Base-by-base conservation (phyloP, 64 coral and sea anemone species). In the Stichodactyla helianthus region DNA sequence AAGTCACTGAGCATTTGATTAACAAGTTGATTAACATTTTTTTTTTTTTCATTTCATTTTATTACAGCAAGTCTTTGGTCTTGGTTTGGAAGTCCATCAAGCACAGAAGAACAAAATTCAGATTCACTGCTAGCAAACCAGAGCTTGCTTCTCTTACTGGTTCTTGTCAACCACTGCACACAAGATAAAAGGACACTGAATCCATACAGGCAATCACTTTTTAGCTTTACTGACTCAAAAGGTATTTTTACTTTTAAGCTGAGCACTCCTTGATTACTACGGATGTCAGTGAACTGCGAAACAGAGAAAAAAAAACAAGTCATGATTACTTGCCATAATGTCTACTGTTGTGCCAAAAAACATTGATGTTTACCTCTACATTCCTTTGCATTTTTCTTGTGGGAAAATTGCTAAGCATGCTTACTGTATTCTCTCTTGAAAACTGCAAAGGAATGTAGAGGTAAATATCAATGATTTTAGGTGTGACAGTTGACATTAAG, bases 121-220 rank as follows among this genome's bases (percentile, higher is more conserved):
- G 85, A 94, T 27, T 88, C 93, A 7, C 60, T 99, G 6, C 68
- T 99, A 82, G 93, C 93, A 51, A 95, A 78, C 85, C 97, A 99
- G 60, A 99, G 97, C 76, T 85, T 95, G 35, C 74, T 99, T 20
- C 77, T 99, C 15, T 87, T 99, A 26, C 54, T 99, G 51, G 88
- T 99, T 13, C 86, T 99, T 70, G 97, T 99, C 50, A 99, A 99
- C 83, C 97, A 99, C 50, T 99, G 97, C 55, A 99, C 97, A 53
- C 97, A 99, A 78, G 91, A 86, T 85, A 97, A 88, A 52, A 95
- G 67, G 14, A 88, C 88, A 83, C 26, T 95, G 58, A 99, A 99
- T 60, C 93, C 93, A 9, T 99, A 99, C 62, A 87, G 97, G 53
- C 97, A 93, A 51, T 90, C 97, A 16, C 60, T 99, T 52, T 99